These are phyloP conservation scores for Trachurus trachurus DNA, from an alignment of 2,797 vertebrate genomes.

Conservation along the genomic window DNA sequence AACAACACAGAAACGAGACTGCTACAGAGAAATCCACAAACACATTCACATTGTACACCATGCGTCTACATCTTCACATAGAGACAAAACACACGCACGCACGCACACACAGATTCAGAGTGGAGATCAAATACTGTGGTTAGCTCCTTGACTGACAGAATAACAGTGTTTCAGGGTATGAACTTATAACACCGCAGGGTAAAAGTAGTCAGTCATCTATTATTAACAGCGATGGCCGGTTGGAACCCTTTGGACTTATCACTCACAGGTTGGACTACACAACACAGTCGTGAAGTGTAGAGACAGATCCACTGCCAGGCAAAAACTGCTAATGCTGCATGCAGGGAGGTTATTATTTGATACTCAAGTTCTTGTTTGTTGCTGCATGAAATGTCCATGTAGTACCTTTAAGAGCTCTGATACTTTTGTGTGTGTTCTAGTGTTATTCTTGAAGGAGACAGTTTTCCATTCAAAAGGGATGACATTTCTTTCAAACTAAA, in stretches of 20 bases:
- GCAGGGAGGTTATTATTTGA: slow-evolving; percentile 33
- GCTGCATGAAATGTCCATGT: slow-evolving; percentile 10
- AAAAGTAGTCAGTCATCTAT: slow-evolving; percentile 62
- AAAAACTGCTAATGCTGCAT: slow-evolving; percentile 59
- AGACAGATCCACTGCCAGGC: slow-evolving; percentile 33
- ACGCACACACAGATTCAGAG: neutral
- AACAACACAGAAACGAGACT: neutral
- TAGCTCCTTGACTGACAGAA: slow-evolving; percentile 64
- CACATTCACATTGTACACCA: neutral
- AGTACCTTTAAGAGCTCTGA: neutral
- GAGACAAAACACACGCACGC: neutral
- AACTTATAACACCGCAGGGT: slow-evolving; percentile 54
- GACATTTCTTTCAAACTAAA: slow-evolving; percentile 18
- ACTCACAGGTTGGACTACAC: slow-evolving; percentile 35
- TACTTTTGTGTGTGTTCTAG: neutral
- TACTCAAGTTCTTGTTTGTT: neutral
- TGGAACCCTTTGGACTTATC: slow-evolving; percentile 43
- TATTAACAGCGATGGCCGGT: slow-evolving; percentile 67
- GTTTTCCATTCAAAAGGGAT: slow-evolving; percentile 17
- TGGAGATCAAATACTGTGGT: slow-evolving; percentile 46
- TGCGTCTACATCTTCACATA: neutral
- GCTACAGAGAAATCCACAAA: neutral
- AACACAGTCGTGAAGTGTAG: slow-evolving; percentile 19
- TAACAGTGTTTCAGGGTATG: slow-evolving; percentile 48
- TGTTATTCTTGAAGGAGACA: slow-evolving; percentile 17